Conservation (phyloP, 2,797 vertebrate species). For the Microctenopoma steveboyesi region DNA sequence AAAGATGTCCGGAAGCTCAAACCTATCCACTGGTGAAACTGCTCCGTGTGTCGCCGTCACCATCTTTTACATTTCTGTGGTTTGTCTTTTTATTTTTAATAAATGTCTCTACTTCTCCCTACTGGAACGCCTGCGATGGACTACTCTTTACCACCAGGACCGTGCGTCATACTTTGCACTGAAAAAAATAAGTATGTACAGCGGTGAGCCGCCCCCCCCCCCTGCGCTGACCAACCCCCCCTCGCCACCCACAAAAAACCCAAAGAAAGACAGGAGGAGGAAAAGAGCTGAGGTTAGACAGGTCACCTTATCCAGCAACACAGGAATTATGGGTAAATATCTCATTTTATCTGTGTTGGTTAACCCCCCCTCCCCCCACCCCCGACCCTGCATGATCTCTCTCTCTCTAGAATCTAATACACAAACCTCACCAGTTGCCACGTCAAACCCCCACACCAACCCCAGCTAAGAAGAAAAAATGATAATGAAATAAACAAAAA, state of each 20-base stretch:
- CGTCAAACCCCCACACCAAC: conserved; percentile 3
- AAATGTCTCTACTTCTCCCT: conserved; percentile 46
- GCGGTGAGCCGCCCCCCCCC: conserved; percentile 61
- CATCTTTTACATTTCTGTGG: conserved; percentile 20
- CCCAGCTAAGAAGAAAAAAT: conserved; percentile 63
- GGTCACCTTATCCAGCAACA: conserved; percentile 75
- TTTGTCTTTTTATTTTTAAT: conserved; percentile 35
- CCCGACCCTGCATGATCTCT: conserved; percentile 36
- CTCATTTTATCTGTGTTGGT: conserved; percentile 52
- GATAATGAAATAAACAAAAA: conserved; percentile 77
- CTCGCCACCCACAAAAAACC: conserved; percentile 35
- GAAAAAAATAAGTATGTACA: conserved; percentile 84
- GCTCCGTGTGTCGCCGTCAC: conserved; percentile 28
- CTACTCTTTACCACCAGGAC: conserved; percentile 46
- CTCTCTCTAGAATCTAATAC: conserved; percentile 71
- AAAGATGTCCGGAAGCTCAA: conserved; percentile 57
- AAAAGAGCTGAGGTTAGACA: conserved; percentile 72
- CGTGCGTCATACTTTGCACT: conserved; percentile 65
- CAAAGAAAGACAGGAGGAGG: conserved; percentile 42
- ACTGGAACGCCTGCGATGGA: conserved; percentile 47
- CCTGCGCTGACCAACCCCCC: conserved; percentile 19
- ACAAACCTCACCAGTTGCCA: conserved; percentile 62
- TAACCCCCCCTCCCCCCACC: conserved; percentile 3
- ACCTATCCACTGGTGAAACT: conserved; percentile 70
- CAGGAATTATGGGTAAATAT: conserved; percentile 70